These are phyloP conservation scores for Tribolium madens DNA, from an alignment of 1,140 invertebrate genomes.

Conservation along the genomic window DNA sequence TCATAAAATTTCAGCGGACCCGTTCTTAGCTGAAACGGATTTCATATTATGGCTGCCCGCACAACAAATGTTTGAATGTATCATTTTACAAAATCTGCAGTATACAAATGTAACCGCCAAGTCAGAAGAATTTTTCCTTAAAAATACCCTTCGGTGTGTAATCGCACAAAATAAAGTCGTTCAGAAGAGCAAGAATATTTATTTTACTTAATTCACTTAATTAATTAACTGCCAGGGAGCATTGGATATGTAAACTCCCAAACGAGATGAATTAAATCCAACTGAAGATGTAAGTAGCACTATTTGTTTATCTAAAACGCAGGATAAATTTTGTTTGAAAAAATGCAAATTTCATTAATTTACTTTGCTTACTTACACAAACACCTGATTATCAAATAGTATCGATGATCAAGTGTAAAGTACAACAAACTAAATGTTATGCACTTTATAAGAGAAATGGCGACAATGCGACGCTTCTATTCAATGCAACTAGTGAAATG, in stretches of 20 bases:
- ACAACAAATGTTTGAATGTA: slow-evolving; percentile 36
- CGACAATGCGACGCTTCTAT: neutral
- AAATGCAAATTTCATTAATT: neutral
- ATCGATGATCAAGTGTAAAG: neutral
- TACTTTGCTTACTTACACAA: neutral
- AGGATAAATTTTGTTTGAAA: neutral
- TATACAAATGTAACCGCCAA: slow-evolving; percentile 7
- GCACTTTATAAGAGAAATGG: neutral
- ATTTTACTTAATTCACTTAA: neutral
- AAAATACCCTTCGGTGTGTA: no score
- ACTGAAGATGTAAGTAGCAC: neutral
- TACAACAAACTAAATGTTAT: neutral
- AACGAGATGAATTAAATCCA: neutral
- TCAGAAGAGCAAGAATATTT: neutral
- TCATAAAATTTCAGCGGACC: slow-evolving; percentile 41
- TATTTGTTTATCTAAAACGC: neutral
- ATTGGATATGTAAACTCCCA: neutral
- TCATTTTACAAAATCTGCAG: slow-evolving; percentile 37
- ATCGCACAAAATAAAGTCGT: neutral
- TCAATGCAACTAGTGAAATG: neutral
- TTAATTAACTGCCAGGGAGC: neutral
- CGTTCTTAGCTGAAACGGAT: slow-evolving; percentile 35
- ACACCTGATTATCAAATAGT: neutral
- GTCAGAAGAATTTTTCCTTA: neutral
- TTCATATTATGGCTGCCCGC: slow-evolving; percentile 27